Conservation (phyloP, 1,140 invertebrate species). For the Paracyclopina nana region DNA sequence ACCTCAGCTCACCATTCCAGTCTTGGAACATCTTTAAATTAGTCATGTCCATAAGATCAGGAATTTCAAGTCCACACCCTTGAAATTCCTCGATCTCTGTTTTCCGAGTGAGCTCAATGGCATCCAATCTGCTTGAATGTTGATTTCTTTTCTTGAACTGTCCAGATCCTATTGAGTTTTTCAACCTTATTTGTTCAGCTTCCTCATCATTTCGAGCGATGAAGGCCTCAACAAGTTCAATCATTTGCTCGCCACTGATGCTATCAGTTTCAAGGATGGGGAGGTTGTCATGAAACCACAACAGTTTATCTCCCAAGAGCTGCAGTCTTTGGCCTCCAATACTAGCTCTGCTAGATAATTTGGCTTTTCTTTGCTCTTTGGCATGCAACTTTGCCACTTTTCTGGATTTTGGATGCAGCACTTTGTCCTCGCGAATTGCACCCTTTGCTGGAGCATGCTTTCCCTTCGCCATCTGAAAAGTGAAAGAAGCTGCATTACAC, state of each 20-base stretch:
- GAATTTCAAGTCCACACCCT: conserved; percentile 6
- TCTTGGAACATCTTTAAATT: conserved; percentile 3
- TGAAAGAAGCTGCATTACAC: conserved; percentile 37
- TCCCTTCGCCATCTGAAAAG: conserved; percentile 7
- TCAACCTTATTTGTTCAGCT: conserved; percentile 1
- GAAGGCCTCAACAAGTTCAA: conserved; percentile 6
- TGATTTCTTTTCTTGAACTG: not conserved
- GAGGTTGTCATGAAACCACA: conserved; percentile 14
- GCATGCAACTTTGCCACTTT: conserved; percentile 7
- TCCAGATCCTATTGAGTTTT: conserved; percentile 14
- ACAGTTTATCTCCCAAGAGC: conserved; percentile 5
- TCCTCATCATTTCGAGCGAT: conserved; percentile 5
- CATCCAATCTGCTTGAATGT: conserved; percentile 1
- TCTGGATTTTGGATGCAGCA: conserved; percentile 11
- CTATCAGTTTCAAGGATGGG: not conserved
- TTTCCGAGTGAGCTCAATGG: conserved; percentile 3
- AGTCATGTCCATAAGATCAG: conserved; percentile 5
- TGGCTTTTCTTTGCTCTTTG: conserved; percentile 6
- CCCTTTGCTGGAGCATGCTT: conserved; percentile 13
- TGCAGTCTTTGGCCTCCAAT: not conserved
- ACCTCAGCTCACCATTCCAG: conserved; percentile 9
- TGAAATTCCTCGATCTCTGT: conserved; percentile 1
- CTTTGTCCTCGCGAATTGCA: conserved; percentile 4
- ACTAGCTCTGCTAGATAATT: not conserved
- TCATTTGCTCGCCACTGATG: not conserved